phyloP scores from a whole-genome alignment of 2,888 invertebrate species.

The Acanthosepion esculentum region DNA sequence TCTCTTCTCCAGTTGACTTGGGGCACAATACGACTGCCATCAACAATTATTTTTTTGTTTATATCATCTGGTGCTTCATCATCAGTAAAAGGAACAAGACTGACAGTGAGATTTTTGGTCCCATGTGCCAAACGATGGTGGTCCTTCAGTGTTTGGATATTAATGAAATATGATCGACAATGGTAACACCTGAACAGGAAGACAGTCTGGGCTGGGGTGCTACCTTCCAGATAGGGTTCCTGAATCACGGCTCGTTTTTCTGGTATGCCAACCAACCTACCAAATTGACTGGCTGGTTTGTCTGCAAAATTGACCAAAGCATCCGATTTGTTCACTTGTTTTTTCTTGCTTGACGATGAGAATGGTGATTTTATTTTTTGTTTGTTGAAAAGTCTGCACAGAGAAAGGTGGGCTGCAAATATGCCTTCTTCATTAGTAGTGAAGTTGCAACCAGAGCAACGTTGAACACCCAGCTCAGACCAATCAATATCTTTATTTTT shows the following conservation, averaged over 20 bases:
- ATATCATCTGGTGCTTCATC: not conserved
- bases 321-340: not conserved
- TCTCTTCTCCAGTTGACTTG: not conserved
- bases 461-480: constrained; percentile 39
- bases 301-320: not conserved
- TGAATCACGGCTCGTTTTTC: not conserved
- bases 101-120: not conserved
- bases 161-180: constrained; percentile 37
- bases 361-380: not conserved
- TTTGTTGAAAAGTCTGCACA: not conserved
- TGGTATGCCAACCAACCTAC: not conserved
- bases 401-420: constrained; percentile 8
- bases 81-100: constrained; percentile 41
- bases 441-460: not conserved
- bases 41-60: not conserved
- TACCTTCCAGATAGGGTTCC: constrained; percentile 40
- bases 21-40: not conserved
- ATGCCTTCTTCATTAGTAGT: not conserved
- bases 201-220: not conserved
- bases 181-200: constrained; percentile 33
- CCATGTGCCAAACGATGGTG: constrained; percentile 24
- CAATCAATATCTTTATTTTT: not conserved
- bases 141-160: not conserved
- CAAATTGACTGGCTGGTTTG: not conserved
- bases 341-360: not conserved